Evolutionary conservation across 1,140 invertebrate species (phyloP), one percentile per base, ranked within the genome.

Genomic region (Callitettix versicolor): DNA sequence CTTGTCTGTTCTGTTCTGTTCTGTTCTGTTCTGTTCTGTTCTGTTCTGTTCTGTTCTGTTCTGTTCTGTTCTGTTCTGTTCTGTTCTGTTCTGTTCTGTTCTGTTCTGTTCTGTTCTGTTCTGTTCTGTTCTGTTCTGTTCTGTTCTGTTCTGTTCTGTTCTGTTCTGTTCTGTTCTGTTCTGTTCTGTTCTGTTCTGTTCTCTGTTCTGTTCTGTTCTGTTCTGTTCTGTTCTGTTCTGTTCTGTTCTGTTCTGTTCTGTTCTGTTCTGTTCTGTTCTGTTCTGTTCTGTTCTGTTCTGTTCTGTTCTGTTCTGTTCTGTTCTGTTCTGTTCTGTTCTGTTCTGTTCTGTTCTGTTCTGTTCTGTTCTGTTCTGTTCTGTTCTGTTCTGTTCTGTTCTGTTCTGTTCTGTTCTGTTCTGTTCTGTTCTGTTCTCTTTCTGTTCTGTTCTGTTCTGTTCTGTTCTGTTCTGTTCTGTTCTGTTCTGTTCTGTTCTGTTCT

Each of bases 1-100:
- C n/a, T n/a, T n/a, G n/a, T n/a, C n/a, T n/a, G 54, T 59, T 57
- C 54, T 57, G 48, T 59, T 57, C 58, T 52, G 55, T 59, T 57
- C 54, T 43, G 55, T 59, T 57, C 58, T 53, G 36, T 51, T 50
- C 51, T 54, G 50, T 51, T 50, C 41, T 60, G 38, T 58, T 36
- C 54, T 22, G n/a, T 55, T 12, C 40, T 53, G 34, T n/a, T n/a
- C n/a, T n/a, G n/a, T n/a, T n/a, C n/a, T n/a, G n/a, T n/a, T n/a
- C n/a, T n/a, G n/a, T n/a, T n/a, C n/a, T n/a, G n/a, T n/a, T n/a
- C n/a, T n/a, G n/a, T n/a, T n/a, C n/a, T n/a, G n/a, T n/a, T n/a
- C n/a, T n/a, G n/a, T n/a, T n/a, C n/a, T n/a, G n/a, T n/a, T n/a
- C n/a, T n/a, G n/a, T n/a, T n/a, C n/a, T n/a, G n/a, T n/a, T n/a